phyloP scores from a whole-genome alignment of 2,888 invertebrate species.

The Epinotia nisella region DNA sequence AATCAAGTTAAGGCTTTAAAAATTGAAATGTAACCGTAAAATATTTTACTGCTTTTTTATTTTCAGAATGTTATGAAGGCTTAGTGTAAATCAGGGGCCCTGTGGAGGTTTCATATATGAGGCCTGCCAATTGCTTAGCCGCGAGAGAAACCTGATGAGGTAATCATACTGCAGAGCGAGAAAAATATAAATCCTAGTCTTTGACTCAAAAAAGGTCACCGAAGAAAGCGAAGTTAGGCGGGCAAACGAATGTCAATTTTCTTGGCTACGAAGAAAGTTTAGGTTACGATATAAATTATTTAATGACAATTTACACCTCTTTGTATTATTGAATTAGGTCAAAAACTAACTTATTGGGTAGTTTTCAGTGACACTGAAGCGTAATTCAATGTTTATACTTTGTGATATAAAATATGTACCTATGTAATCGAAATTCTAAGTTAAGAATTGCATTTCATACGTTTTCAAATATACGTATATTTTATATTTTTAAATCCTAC shows the following conservation, averaged over 20 bases:
- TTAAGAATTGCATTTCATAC: too few relatives aligned
- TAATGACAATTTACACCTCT: neutral
- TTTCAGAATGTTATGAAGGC: slow-evolving; percentile 11
- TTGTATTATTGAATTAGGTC: neutral
- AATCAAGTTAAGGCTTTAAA: slow-evolving; percentile 16
- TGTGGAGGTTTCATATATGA: too few relatives aligned
- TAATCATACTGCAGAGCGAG: neutral
- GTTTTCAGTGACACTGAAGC: neutral
- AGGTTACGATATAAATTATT: neutral
- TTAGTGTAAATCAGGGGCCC: neutral
- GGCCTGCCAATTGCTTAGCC: too few relatives aligned
- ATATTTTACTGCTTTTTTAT: slow-evolving; percentile 17
- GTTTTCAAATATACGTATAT: too few relatives aligned
- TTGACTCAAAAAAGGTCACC: neutral
- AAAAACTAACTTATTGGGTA: neutral
- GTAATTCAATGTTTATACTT: too few relatives aligned
- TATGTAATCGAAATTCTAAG: too few relatives aligned
- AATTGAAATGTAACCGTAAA: slow-evolving; percentile 15
- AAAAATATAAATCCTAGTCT: too few relatives aligned
- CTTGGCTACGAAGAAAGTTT: slow-evolving; percentile 12
- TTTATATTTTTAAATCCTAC: too few relatives aligned
- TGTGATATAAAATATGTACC: too few relatives aligned
- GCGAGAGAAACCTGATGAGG: neutral
- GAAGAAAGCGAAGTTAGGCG: neutral
- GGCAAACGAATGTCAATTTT: slow-evolving; percentile 3